These are phyloP conservation scores for Neoarius graeffei DNA, from an alignment of 2,113 vertebrate genomes.

Conservation along the genomic window DNA sequence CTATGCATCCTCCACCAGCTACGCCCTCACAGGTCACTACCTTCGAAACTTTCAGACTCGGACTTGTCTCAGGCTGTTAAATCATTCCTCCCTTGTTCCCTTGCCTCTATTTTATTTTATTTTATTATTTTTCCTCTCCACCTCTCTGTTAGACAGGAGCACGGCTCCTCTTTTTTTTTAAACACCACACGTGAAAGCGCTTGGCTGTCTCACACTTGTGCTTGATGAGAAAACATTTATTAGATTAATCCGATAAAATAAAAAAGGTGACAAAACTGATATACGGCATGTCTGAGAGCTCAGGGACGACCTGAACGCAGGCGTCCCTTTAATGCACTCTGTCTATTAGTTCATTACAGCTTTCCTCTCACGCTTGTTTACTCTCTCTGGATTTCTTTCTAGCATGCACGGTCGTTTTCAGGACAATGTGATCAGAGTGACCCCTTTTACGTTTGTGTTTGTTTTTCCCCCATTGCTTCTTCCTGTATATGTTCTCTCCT, in stretches of 20 bases:
- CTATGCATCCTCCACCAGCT: slow-evolving; percentile 67
- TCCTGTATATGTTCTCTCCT: slow-evolving; percentile 39
- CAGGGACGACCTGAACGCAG: slow-evolving; percentile 51
- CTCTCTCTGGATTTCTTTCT: slow-evolving; percentile 2
- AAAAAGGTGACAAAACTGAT: slow-evolving; percentile 61
- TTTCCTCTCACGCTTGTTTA: neutral
- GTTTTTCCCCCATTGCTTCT: slow-evolving; percentile 61
- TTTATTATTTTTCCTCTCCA: slow-evolving; percentile 23
- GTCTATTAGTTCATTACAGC: slow-evolving; percentile 63
- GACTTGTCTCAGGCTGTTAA: slow-evolving; percentile 81
- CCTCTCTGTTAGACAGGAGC: neutral
- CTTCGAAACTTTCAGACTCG: slow-evolving; percentile 71
- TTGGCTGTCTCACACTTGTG: slow-evolving; percentile 40
- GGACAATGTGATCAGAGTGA: slow-evolving; percentile 59
- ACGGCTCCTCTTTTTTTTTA: neutral
- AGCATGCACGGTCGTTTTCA: neutral
- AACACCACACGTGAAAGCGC: slow-evolving; percentile 22
- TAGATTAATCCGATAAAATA: slow-evolving; percentile 64
- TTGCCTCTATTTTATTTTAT: slow-evolving; percentile 34
- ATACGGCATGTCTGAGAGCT: slow-evolving; percentile 50
- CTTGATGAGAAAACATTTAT: slow-evolving; percentile 61
- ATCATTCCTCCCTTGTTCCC: slow-evolving; percentile 69
- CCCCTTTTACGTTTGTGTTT: slow-evolving; percentile 47
- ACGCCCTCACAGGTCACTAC: slow-evolving; percentile 71
- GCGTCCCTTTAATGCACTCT: slow-evolving; percentile 61